Percentiles rank a stretch among this genome's conserved stretches.
Evolutionary conservation across 2,888 invertebrate genomes (phyloP).

Genomic region (Brachypalpus laphriformis): DNA sequence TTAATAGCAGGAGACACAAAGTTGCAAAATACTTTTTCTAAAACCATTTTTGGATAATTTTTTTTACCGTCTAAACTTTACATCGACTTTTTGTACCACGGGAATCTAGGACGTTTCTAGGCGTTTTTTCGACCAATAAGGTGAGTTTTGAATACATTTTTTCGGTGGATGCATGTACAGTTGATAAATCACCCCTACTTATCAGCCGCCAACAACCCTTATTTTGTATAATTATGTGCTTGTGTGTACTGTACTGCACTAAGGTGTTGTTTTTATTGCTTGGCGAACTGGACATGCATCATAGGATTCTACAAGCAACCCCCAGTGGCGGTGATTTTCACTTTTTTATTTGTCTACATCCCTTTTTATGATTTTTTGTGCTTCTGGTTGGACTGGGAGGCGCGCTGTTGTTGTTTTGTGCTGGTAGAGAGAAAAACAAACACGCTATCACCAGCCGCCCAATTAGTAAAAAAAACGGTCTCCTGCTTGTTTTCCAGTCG

Average conservation of each 20-base stretch:
- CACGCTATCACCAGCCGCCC: not conserved
- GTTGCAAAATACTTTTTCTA: constrained; percentile 22
- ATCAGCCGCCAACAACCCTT: constrained; percentile 30
- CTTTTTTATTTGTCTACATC: constrained; percentile 37
- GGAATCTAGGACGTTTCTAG: not conserved
- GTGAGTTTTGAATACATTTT: constrained; percentile 39
- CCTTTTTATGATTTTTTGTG: constrained; percentile 10
- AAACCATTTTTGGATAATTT: constrained; percentile 63
- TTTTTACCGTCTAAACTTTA: constrained; percentile 49
- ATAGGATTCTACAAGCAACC: constrained; percentile 45
- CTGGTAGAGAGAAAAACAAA: not conserved
- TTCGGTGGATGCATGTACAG: constrained; percentile 44
- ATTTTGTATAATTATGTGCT: constrained; percentile 49
- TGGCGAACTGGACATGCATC: constrained; percentile 68
- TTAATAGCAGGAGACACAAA: not conserved
- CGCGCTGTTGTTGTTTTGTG: constrained; percentile 24
- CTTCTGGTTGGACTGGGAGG: not conserved
- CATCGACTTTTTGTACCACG: constrained; percentile 50
- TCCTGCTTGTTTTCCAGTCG: constrained; percentile 2
- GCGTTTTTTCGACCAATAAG: constrained; percentile 44
- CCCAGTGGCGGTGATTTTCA: constrained; percentile 53
- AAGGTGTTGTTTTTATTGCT: constrained; percentile 65
- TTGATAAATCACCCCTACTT: constrained; percentile 54
- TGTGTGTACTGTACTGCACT: constrained; percentile 40
- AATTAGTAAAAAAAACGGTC: constrained; percentile 11